A percentile compares a stretch with the other conserved stretches of the same genome.
Conservation (phyloP, 2,888 invertebrate species). For the Tortrix viridana region DNA sequence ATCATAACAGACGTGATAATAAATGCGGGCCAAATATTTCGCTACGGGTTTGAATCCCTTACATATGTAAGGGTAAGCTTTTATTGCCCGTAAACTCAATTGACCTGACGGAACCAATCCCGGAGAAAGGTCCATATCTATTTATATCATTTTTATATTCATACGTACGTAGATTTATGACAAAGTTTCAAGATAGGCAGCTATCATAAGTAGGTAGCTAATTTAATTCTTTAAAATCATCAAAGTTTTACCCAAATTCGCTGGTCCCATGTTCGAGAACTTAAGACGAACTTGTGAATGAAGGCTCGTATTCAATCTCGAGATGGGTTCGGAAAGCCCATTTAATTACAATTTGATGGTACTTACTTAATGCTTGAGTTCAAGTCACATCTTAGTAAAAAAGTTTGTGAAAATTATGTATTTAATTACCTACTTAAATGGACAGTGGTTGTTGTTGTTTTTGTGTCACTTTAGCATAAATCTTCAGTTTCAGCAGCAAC, state of each 20-base stretch:
- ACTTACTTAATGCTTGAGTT: conserved; percentile 9
- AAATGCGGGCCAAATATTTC: conserved; percentile 40
- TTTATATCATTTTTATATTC: conserved; percentile 13
- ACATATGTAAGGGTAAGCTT: conserved; percentile 65
- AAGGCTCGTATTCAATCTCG: conserved; percentile 27
- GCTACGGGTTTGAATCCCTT: conserved; percentile 53
- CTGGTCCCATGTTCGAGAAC: conserved; percentile 26
- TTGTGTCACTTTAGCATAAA: no score
- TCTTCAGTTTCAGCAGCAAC: no score
- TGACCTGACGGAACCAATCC: conserved; percentile 53
- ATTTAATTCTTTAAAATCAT: conserved; percentile 18
- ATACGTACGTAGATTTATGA: no score
- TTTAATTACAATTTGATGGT: conserved; percentile 14
- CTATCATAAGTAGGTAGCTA: not conserved
- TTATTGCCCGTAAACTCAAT: conserved; percentile 71
- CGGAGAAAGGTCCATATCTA: conserved; percentile 25
- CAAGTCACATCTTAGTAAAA: conserved; percentile 11
- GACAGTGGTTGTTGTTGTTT: no score
- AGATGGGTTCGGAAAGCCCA: conserved; percentile 32
- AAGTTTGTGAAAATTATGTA: conserved; percentile 2
- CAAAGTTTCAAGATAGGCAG: no score
- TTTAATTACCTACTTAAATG: no score
- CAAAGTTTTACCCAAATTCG: conserved; percentile 23
- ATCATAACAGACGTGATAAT: conserved; percentile 18
- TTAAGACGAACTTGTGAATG: conserved; percentile 29